Evolutionary conservation across 2,113 vertebrate species (phyloP), one percentile per base, ranked within the genome.

Genomic region (Antigone vipio): DNA sequence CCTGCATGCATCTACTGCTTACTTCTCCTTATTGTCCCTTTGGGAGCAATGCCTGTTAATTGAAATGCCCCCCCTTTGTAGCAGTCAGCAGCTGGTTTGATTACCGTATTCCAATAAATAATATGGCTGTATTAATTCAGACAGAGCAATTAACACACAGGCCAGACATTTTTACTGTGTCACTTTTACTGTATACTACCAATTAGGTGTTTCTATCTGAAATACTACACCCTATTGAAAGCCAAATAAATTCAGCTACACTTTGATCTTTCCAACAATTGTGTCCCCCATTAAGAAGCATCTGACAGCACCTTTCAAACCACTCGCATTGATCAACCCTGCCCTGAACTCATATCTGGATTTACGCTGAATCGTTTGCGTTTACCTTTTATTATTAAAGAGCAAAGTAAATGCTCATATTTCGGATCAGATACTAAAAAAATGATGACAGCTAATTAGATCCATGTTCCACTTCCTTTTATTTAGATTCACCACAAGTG

Each of bases 71-170:
- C 78, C 76, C 68, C 96, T 89, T 72, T 69, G 80, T 88, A 95
- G 55, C 45, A 95, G 92, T 93, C 95, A 95, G 97, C 93, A 96
- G 92, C 23, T 26, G 92, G 77, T 82, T 97, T 97, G 97, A 97
- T 97, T 95, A 94, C 95, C 90, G 78, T 92, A 88, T 97, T 96
- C 93, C 96, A 97, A 97, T 97, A 97, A 97, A 98, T 97, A 97
- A 97, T 93, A 94, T 0, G 9, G 88, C 76, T 69, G 66, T 97
- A 95, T 96, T 98, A 97, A 96, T 98, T 97, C 96, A 95, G 96
- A 97, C 96, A 97, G 93, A 93, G 92, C 97, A 97, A 98, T 97
- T 98, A 98, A 97, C 97, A 96, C 97, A 64, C 85, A 94, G 96
- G 94, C 93, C 92, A 96, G 96, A 97, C 91, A 89, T 80, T 96